A percentile compares a stretch with the other conserved stretches of the same genome.
These are phyloP conservation scores for Bradysia coprophila DNA, from an alignment of 1,140 invertebrate genomes.

Conservation along the genomic window DNA sequence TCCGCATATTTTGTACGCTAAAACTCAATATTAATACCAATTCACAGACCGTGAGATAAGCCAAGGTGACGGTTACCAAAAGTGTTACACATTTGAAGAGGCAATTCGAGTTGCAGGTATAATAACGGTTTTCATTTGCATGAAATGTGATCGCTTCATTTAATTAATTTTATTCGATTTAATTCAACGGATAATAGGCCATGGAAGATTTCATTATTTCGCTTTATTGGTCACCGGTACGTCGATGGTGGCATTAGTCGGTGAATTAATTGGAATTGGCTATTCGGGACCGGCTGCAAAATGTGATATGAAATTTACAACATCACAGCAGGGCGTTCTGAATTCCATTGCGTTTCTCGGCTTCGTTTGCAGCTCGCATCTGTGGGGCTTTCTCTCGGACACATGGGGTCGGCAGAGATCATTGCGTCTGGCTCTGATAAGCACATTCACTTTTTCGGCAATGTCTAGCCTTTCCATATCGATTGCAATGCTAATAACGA, in stretches of 20 bases:
- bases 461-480: too few relatives aligned
- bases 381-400: not conserved
- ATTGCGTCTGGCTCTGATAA: not conserved
- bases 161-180: not conserved
- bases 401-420: not conserved
- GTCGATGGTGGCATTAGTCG: not conserved
- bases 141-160: too few relatives aligned
- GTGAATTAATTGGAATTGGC: slow-evolving; percentile 17
- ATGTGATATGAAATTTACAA: slow-evolving; percentile 4
- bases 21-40: too few relatives aligned
- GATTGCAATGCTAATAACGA: too few relatives aligned
- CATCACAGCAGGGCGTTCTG: not conserved
- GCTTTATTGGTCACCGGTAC: not conserved
- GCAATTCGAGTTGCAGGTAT: too few relatives aligned
- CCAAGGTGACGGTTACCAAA: too few relatives aligned
- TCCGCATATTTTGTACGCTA: too few relatives aligned
- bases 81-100: too few relatives aligned
- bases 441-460: too few relatives aligned
- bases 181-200: not conserved
- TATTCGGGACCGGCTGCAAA: slow-evolving; percentile 17
- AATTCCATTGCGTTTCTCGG: not conserved
- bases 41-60: too few relatives aligned
- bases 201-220: not conserved
- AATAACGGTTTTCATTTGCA: not conserved
- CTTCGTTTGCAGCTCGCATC: not conserved